Conservation (phyloP, 2,113 vertebrate species). For the Zosterops lateralis region DNA sequence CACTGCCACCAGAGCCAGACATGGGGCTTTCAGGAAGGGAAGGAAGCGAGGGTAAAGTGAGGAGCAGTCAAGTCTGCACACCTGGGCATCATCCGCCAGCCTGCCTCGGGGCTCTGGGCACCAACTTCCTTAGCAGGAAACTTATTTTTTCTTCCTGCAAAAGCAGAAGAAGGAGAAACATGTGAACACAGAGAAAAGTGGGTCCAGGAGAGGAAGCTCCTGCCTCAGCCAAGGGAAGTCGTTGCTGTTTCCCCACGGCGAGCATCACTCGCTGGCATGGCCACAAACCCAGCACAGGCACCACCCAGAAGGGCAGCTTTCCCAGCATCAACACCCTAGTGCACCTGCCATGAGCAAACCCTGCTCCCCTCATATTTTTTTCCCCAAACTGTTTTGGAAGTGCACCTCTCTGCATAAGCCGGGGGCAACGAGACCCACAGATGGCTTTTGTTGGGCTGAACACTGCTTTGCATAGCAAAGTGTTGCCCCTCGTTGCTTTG, state of each 20-base stretch:
- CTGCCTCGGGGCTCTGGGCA: accelerated
- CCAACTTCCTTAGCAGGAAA: conserved; percentile 29
- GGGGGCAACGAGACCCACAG: accelerated
- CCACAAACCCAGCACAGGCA: neutral
- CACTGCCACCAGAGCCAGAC: accelerated
- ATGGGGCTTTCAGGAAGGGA: accelerated
- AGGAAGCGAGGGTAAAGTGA: neutral
- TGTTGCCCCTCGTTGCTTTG: accelerated
- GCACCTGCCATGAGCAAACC: accelerated
- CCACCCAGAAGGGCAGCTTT: accelerated
- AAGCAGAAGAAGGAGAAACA: conserved; percentile 28
- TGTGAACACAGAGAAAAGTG: accelerated
- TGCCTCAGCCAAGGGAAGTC: neutral
- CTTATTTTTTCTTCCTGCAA: conserved; percentile 59
- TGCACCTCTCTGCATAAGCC: accelerated
- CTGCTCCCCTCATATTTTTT: accelerated
- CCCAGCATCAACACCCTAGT: accelerated
- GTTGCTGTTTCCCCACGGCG: accelerated
- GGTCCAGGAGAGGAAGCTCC: neutral
- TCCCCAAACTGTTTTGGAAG: neutral
- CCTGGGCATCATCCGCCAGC: neutral
- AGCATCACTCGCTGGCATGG: accelerated
- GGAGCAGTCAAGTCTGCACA: neutral
- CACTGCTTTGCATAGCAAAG: accelerated
- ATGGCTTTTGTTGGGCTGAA: accelerated